A percentile compares a stretch with the other conserved stretches of the same genome.
These are phyloP conservation scores for Bufo bufo DNA, from an alignment of 2,113 vertebrate species.

Conservation along the genomic window DNA sequence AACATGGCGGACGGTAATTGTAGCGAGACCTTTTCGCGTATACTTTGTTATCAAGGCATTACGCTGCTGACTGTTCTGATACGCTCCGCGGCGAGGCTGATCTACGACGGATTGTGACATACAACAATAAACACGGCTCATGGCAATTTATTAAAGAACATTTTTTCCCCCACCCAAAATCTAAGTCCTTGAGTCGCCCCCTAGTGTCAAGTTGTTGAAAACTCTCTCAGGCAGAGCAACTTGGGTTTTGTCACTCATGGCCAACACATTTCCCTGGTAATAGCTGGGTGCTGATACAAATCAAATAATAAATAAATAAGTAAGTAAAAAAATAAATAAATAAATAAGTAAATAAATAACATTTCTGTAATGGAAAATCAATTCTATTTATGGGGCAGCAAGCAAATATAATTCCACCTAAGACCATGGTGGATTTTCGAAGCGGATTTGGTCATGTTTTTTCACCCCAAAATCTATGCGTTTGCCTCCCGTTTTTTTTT, in stretches of 20 bases:
- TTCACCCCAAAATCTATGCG: no score
- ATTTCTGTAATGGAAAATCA: no score
- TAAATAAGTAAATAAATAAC: no score
- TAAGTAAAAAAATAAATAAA: no score
- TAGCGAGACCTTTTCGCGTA: slow-evolving; percentile 10
- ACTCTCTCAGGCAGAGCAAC: background rate
- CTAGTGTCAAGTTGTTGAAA: background rate
- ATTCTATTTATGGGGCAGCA: no score
- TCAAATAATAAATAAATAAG: no score
- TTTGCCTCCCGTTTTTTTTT: no score
- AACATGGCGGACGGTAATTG: slow-evolving; percentile 38
- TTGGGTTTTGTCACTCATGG: background rate
- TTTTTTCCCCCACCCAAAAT: background rate
- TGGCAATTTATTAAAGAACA: slow-evolving; percentile 1
- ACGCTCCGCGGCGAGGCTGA: background rate
- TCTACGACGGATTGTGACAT: background rate
- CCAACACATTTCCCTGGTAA: no score
- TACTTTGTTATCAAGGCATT: slow-evolving; percentile 24
- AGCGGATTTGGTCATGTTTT: no score
- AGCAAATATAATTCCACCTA: no score
- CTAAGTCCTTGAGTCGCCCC: background rate
- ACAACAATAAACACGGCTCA: background rate
- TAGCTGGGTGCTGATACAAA: no score
- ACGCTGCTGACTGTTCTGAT: background rate
- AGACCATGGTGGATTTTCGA: no score